phyloP scores from a whole-genome alignment of 2,113 vertebrate species.

The Clarias gariepinus region DNA sequence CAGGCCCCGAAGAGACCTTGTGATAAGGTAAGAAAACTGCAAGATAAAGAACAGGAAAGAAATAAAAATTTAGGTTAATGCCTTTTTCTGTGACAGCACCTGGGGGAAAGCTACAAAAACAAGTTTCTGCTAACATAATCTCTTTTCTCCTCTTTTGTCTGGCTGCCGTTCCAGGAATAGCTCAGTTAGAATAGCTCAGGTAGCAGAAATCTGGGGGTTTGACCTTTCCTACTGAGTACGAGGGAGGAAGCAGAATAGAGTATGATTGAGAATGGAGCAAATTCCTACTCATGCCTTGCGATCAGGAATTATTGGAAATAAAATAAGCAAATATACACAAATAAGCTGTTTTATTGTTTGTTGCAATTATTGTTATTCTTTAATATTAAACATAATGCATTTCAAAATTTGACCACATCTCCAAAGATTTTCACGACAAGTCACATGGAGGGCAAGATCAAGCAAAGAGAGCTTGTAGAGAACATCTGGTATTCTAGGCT shows the following conservation, averaged over 20 bases:
- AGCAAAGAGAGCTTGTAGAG: background rate
- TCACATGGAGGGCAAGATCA: background rate
- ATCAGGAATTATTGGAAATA: no score
- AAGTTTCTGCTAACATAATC: slow-evolving; percentile 26
- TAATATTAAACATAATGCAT: background rate
- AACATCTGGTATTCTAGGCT: background rate
- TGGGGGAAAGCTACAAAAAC: slow-evolving; percentile 24
- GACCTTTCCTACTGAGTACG: background rate
- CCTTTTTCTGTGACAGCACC: slow-evolving; percentile 5
- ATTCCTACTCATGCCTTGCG: background rate
- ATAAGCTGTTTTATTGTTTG: background rate
- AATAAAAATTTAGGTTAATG: slow-evolving; percentile 21
- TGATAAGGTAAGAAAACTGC: slow-evolving; percentile 4
- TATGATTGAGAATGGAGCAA: background rate
- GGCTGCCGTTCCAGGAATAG: slow-evolving; percentile 7
- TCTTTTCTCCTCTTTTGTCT: background rate
- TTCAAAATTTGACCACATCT: background rate
- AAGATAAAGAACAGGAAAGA: background rate
- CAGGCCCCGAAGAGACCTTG: background rate
- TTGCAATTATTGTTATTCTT: background rate
- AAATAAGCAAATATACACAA: no score
- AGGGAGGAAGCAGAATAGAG: background rate
- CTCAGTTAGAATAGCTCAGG: background rate
- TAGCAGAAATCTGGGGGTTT: background rate
- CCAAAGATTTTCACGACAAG: background rate